Percentiles rank a stretch among this genome's conserved stretches.
phyloP scores from a whole-genome alignment of 2,888 invertebrate species.

The Blera fallax region DNA sequence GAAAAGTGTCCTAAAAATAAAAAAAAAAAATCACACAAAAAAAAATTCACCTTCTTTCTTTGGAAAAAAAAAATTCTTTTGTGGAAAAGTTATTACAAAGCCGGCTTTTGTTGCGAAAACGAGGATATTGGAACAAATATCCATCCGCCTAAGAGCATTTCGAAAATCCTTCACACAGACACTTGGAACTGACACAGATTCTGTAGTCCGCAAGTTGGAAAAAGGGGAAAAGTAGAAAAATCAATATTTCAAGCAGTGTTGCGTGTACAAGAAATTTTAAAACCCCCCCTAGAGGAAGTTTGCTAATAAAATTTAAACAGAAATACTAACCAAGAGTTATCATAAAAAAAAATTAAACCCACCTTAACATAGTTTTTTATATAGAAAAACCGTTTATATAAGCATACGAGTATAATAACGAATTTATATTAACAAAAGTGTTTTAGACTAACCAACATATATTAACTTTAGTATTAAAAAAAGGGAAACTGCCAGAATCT shows the following conservation, averaged over 20 bases:
- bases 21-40: slow-evolving; percentile 10
- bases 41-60: neutral
- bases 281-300: slow-evolving; percentile 5
- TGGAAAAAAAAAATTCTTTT: slow-evolving; percentile 25
- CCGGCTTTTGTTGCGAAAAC: slow-evolving; percentile 43
- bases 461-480: slow-evolving; percentile 4
- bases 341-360: slow-evolving; percentile 41
- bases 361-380: slow-evolving; percentile 48
- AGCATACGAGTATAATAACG: slow-evolving; percentile 27
- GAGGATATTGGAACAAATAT: slow-evolving; percentile 3
- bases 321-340: neutral
- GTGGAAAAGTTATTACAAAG: slow-evolving; percentile 48
- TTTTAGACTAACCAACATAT: neutral
- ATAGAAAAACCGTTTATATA: slow-evolving; percentile 45
- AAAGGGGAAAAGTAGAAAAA: slow-evolving; percentile 51
- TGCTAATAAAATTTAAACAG: neutral
- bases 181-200: slow-evolving; percentile 64
- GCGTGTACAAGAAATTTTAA: neutral
- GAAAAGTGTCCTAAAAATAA: slow-evolving; percentile 20
- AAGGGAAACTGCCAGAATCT: slow-evolving; percentile 62
- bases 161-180: neutral
- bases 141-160: slow-evolving; percentile 1
- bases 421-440: slow-evolving; percentile 55
- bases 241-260: slow-evolving; percentile 70
- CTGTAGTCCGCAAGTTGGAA: slow-evolving; percentile 19